Conservation (phyloP, 1,140 invertebrate species). For the Orussus abietinus region DNA sequence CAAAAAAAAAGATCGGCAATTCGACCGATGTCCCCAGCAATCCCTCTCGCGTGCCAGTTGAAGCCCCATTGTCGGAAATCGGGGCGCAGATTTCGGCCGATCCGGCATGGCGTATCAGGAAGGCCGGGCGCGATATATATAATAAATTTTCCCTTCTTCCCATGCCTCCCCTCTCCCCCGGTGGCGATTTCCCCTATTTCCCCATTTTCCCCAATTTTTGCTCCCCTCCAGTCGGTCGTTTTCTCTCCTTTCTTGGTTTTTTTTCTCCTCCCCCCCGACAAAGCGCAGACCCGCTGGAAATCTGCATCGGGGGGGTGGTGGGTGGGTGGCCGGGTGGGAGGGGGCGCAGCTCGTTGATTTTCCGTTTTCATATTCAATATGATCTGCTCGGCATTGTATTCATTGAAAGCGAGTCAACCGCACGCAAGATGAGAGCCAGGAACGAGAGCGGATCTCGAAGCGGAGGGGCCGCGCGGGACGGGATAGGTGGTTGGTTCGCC, state of each 20-base stretch:
- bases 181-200: constrained; percentile 13
- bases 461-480: constrained; percentile 25
- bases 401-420: constrained; percentile 56
- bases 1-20: too few species aligned
- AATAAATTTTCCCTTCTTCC: constrained; percentile 1
- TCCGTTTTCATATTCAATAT: constrained; percentile 55
- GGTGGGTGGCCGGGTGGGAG: constrained; percentile 4
- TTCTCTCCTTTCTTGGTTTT: too few species aligned
- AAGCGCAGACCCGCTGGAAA: constrained; percentile 21
- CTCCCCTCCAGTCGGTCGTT: too few species aligned
- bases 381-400: constrained; percentile 51
- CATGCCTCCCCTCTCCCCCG: constrained; percentile 19
- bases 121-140: too few species aligned
- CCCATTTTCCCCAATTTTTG: constrained; percentile 8
- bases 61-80: too few species aligned
- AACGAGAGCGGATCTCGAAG: constrained; percentile 41
- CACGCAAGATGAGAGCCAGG: constrained; percentile 46
- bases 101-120: too few species aligned
- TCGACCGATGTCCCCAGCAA: too few species aligned
- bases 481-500: constrained; percentile 41
- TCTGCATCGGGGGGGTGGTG: constrained; percentile 5
- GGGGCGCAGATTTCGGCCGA: too few species aligned
- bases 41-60: too few species aligned
- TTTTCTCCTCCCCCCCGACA: constrained; percentile 23
- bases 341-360: constrained; percentile 48